Conservation (phyloP, 64 coral and sea anemone genomes). For the Actinia tenebrosa region DNA sequence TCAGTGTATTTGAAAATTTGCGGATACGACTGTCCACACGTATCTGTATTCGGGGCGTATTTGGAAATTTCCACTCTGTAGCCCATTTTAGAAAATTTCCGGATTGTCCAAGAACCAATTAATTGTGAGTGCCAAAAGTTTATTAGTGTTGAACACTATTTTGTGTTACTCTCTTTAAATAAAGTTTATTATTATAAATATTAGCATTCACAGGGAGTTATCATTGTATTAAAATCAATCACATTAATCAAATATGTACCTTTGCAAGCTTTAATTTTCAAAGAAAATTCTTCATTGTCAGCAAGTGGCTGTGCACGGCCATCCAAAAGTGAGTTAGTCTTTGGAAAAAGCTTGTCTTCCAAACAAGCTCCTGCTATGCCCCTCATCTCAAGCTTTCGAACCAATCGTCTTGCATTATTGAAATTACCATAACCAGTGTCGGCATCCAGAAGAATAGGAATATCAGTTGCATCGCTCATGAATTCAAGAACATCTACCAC, state of each 20-base stretch:
- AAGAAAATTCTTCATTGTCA: slow-evolving; percentile 91
- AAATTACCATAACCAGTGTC: slow-evolving; percentile 99
- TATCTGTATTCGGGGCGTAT: no score
- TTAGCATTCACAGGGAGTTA: no score
- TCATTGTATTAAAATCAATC: no score
- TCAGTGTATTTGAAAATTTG: no score
- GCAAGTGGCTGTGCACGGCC: slow-evolving; percentile 91
- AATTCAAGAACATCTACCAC: slow-evolving; percentile 95
- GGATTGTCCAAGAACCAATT: no score
- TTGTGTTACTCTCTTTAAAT: no score
- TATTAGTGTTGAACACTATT: no score
- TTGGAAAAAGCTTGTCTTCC: slow-evolving; percentile 98
- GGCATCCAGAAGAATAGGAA: slow-evolving; percentile 94
- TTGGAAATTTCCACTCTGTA: no score
- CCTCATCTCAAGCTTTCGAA: slow-evolving; percentile 88
- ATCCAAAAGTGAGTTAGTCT: slow-evolving; percentile 95
- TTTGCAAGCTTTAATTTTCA: slow-evolving; percentile 99
- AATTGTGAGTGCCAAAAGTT: no score
- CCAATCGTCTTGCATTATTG: slow-evolving; percentile 90
- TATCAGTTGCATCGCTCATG: slow-evolving; percentile 97
- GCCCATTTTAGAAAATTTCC: no score
- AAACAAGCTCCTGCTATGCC: slow-evolving; percentile 88
- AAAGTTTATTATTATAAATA: no score
- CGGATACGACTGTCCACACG: no score
- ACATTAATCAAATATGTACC: slow-evolving; percentile 23